Conservation (phyloP, 2,888 invertebrate genomes). For the Spatulosminthurus flaviceps region DNA sequence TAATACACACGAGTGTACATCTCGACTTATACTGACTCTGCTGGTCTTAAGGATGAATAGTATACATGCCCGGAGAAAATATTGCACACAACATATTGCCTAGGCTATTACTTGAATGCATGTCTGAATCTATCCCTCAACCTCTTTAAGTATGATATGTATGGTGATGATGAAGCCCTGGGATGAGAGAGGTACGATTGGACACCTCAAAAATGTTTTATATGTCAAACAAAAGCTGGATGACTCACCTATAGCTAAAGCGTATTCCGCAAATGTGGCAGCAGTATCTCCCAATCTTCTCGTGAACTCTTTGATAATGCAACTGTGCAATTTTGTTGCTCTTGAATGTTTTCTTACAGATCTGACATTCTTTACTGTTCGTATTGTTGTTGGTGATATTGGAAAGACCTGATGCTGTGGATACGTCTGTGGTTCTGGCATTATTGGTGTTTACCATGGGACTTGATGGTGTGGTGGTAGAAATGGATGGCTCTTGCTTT, state of each 20-base stretch:
- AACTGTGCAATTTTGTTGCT: conserved; percentile 59
- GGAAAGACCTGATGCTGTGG: conserved; percentile 22
- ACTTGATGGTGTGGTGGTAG: background rate
- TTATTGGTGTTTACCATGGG: background rate
- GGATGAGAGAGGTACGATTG: conserved; percentile 13
- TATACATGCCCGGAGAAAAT: conserved; percentile 15
- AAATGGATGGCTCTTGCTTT: conserved; percentile 20
- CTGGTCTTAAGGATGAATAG: conserved; percentile 18
- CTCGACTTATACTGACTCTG: background rate
- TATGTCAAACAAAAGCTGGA: conserved; percentile 30
- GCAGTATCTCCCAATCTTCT: conserved; percentile 58
- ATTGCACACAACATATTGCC: background rate
- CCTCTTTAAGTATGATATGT: background rate
- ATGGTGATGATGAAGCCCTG: conserved; percentile 31
- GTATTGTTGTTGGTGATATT: conserved; percentile 34
- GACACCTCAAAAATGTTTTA: conserved; percentile 29
- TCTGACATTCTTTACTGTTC: conserved; percentile 54
- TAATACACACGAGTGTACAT: conserved; percentile 12
- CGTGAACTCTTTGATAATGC: conserved; percentile 61
- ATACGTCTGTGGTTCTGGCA: background rate
- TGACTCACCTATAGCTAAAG: conserved; percentile 62
- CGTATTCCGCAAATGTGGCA: conserved; percentile 61
- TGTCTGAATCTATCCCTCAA: background rate
- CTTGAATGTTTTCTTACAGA: conserved; percentile 62
- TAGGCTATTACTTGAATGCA: background rate